Conservation (phyloP, 2,888 invertebrate species). For the Brachylomia viminalis region DNA sequence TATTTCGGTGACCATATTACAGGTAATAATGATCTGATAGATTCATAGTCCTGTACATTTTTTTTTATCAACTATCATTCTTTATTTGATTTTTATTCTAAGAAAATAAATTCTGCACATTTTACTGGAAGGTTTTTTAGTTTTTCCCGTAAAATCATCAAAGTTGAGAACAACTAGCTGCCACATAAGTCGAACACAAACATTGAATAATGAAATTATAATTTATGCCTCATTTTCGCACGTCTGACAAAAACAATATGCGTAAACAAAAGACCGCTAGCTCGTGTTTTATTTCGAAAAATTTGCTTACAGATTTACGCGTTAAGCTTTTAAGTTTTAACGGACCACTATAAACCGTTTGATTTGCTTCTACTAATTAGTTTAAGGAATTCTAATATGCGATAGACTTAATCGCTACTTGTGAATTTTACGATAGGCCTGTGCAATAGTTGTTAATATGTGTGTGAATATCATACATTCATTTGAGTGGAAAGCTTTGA, state of each 20-base stretch:
- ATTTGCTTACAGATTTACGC: conserved; percentile 45
- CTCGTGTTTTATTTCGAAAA: conserved; percentile 39
- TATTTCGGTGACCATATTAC: background rate
- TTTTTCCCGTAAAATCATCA: background rate
- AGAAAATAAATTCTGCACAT: background rate
- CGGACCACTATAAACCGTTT: conserved; percentile 34
- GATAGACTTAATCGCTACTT: conserved; percentile 38
- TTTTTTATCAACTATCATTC: background rate
- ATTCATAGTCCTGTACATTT: background rate
- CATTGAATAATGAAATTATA: conserved; percentile 69
- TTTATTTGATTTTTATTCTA: background rate
- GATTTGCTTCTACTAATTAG: conserved; percentile 46
- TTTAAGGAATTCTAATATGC: conserved; percentile 38
- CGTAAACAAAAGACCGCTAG: conserved; percentile 36
- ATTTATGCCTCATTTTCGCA: conserved; percentile 74
- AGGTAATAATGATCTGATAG: background rate
- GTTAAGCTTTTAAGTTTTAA: conserved; percentile 28
- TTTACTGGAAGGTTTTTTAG: background rate
- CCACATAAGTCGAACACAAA: conserved; percentile 47
- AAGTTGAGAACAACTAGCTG: conserved; percentile 54
- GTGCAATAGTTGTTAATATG: conserved; percentile 26
- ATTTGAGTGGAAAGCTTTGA: background rate
- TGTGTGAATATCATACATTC: conserved; percentile 15
- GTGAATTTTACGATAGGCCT: conserved; percentile 42
- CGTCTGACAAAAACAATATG: conserved; percentile 35